A percentile compares a stretch with the other conserved stretches of the same genome.
Evolutionary conservation across 2,888 invertebrate genomes (phyloP).

Genomic region (Eremobia ochroleuca): DNA sequence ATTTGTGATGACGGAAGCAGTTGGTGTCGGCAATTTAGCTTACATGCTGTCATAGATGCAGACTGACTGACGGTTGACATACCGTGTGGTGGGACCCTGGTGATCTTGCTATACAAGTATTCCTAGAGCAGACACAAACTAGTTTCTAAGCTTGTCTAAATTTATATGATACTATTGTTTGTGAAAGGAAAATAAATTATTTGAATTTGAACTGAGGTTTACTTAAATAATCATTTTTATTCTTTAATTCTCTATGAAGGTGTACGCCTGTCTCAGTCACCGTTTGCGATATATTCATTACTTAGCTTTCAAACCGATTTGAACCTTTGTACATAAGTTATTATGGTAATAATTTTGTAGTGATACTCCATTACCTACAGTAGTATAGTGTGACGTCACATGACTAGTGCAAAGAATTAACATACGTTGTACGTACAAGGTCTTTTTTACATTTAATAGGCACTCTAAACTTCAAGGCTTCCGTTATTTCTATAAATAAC

Average conservation of each 20-base stretch:
- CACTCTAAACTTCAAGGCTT: slow-evolving; percentile 27
- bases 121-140: no score
- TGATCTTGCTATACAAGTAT: no score
- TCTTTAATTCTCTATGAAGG: background rate
- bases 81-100: no score
- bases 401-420: slow-evolving; percentile 16
- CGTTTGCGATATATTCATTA: background rate
- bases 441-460: slow-evolving; percentile 9
- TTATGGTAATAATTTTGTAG: slow-evolving; percentile 4
- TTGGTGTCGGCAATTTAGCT: background rate
- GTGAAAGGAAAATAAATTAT: no score
- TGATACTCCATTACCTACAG: background rate
- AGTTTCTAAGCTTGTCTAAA: no score
- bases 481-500: slow-evolving; percentile 44
- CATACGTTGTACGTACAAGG: slow-evolving; percentile 15
- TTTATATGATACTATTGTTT: no score
- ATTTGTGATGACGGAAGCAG: background rate
- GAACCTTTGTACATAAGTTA: slow-evolving; percentile 16
- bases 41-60: background rate
- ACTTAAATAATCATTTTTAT: background rate
- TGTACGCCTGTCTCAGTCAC: background rate
- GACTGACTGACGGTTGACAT: no score
- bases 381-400: slow-evolving; percentile 10
- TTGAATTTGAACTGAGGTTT: no score
- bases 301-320: slow-evolving; percentile 12